phyloP scores from a whole-genome alignment of 2,113 vertebrate genomes.

The Oxyura jamaicensis region DNA sequence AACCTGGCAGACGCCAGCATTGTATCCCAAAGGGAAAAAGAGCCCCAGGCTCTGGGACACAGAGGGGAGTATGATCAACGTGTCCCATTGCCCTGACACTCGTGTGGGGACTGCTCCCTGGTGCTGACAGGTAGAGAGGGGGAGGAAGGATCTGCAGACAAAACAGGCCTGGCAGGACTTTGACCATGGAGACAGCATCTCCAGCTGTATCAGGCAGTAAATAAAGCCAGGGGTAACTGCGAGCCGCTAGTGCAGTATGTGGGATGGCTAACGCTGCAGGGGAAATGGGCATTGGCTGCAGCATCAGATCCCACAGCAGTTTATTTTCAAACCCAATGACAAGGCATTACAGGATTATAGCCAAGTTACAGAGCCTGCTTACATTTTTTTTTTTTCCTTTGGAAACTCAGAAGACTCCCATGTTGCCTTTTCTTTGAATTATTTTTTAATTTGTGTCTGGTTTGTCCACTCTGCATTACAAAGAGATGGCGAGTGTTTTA shows the following conservation, averaged over 20 bases:
- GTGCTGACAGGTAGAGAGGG: not conserved
- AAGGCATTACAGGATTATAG: not conserved
- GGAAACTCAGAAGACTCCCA: not conserved
- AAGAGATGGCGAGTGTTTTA: not conserved
- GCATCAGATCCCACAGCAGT: slow-evolving; percentile 24
- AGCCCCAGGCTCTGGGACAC: not conserved
- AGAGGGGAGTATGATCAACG: not conserved
- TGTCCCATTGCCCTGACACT: rapidly evolving
- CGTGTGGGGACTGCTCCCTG: rapidly evolving
- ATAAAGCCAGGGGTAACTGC: not conserved
- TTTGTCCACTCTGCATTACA: not conserved
- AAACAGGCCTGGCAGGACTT: not conserved
- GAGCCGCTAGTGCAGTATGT: slow-evolving; percentile 21
- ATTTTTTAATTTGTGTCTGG: not conserved
- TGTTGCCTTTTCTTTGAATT: not conserved
- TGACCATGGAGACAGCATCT: not conserved
- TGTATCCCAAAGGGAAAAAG: not conserved
- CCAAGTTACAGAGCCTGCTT: slow-evolving; percentile 12
- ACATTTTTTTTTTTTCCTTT: not conserved
- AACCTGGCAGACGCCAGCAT: not conserved
- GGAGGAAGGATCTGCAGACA: not conserved
- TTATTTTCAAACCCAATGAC: slow-evolving; percentile 43
- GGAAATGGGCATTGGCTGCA: slow-evolving; percentile 1
- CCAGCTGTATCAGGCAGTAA: not conserved
- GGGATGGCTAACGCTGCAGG: not conserved